Evolutionary conservation across 1,140 invertebrate species (phyloP).

Genomic region (Atopsyche davidsoni): DNA sequence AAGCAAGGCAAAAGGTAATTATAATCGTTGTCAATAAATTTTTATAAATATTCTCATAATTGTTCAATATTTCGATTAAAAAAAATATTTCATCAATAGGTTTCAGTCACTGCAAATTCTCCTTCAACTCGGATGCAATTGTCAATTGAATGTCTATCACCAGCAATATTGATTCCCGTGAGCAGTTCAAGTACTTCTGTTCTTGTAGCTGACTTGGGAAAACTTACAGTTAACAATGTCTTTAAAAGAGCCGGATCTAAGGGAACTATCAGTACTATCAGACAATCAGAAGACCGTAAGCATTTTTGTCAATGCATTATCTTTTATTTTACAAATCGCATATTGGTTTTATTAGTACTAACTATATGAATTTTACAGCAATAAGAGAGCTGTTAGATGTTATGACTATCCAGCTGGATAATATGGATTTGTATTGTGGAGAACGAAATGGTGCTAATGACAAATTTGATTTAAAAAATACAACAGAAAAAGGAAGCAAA

Average conservation of each 20-base stretch:
- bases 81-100: slow-evolving; percentile 27
- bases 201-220: slow-evolving; percentile 76
- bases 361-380: slow-evolving; percentile 13
- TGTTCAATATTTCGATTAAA: no score
- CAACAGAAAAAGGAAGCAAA: not conserved
- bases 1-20: slow-evolving; percentile 42
- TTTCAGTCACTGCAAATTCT: slow-evolving; percentile 33
- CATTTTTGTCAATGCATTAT: slow-evolving; percentile 8
- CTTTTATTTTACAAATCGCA: not conserved
- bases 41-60: not conserved
- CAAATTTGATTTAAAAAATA: not conserved
- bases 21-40: not conserved
- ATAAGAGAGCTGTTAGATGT: slow-evolving; percentile 62
- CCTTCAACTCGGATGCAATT: slow-evolving; percentile 45
- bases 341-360: not conserved
- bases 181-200: slow-evolving; percentile 72
- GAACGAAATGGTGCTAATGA: slow-evolving; percentile 28
- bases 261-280: slow-evolving; percentile 50
- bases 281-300: slow-evolving; percentile 33
- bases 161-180: slow-evolving; percentile 82
- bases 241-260: slow-evolving; percentile 58
- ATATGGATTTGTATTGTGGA: slow-evolving; percentile 69
- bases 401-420: slow-evolving; percentile 68
- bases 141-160: slow-evolving; percentile 64
- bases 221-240: slow-evolving; percentile 71